Conservation (phyloP, 2,113 vertebrate genomes). For the Cyanoramphus novaezelandiae region DNA sequence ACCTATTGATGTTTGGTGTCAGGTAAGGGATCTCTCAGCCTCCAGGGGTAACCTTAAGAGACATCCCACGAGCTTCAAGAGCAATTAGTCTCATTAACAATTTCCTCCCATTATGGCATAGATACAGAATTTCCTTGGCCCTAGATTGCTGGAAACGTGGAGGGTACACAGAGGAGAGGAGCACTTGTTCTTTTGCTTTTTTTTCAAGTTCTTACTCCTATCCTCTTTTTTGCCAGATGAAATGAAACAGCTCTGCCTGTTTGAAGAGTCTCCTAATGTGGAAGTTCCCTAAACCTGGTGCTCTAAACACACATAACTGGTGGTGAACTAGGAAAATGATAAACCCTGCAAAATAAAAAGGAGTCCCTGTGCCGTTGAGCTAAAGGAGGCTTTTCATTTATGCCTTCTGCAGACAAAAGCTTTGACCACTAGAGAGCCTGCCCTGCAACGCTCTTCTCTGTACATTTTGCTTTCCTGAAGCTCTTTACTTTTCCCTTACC, state of each 20-base stretch:
- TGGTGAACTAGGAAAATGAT: neutral
- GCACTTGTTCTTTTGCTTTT: neutral
- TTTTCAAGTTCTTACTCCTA: neutral
- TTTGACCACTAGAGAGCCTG: neutral
- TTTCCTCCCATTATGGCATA: neutral
- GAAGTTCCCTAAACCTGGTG: neutral
- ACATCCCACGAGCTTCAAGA: neutral
- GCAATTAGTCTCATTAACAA: neutral
- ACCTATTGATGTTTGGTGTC: rapidly evolving
- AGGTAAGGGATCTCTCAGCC: neutral
- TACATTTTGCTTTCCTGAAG: neutral
- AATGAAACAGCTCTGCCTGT: rapidly evolving
- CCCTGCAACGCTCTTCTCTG: neutral
- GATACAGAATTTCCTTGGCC: neutral
- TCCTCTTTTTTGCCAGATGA: neutral
- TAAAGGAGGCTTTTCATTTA: rapidly evolving
- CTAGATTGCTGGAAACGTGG: neutral
- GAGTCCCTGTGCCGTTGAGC: neutral
- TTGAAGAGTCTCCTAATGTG: neutral
- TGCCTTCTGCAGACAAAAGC: neutral
- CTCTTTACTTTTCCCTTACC: neutral
- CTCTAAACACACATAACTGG: neutral
- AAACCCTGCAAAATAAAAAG: neutral
- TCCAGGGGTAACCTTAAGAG: neutral
- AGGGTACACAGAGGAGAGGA: neutral